Evolutionary conservation across 2,888 invertebrate genomes (phyloP).

Genomic region (Athalia rosae): DNA sequence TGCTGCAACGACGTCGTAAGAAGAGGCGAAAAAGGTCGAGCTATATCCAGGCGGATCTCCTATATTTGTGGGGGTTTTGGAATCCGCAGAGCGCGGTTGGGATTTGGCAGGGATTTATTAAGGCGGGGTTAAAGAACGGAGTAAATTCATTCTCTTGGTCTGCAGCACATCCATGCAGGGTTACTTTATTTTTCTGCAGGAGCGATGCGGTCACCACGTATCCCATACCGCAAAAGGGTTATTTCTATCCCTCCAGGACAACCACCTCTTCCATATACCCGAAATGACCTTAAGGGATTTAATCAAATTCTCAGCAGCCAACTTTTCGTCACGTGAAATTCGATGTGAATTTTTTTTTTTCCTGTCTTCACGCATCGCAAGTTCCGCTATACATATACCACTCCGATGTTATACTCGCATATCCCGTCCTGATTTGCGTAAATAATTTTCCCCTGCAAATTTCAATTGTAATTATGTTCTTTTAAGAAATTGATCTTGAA

Average conservation of each 20-base stretch:
- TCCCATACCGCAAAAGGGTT: conserved; percentile 23
- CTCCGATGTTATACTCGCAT: too few relatives aligned
- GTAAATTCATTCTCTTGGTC: conserved; percentile 29
- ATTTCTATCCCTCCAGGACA: conserved; percentile 12
- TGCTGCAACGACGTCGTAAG: conserved; percentile 23
- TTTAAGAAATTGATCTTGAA: too few relatives aligned
- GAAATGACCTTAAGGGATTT: conserved; percentile 12
- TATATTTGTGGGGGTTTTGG: conserved; percentile 13
- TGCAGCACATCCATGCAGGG: too few relatives aligned
- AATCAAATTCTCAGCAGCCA: conserved; percentile 2
- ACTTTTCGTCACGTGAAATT: conserved; percentile 1
- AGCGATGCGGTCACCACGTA: conserved; percentile 7
- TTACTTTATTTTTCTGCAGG: not conserved
- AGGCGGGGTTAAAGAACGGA: conserved; percentile 34
- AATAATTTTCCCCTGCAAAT: too few relatives aligned
- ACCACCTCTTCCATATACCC: conserved; percentile 16
- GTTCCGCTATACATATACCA: too few relatives aligned
- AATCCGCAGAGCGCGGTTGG: conserved; percentile 15
- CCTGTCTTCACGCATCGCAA: not conserved
- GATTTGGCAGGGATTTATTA: conserved; percentile 38
- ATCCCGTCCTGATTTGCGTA: too few relatives aligned
- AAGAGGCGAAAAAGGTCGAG: conserved; percentile 24
- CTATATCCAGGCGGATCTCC: conserved; percentile 12
- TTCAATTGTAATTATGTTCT: too few relatives aligned
- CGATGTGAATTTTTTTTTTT: not conserved